Conservation (phyloP, 1,140 invertebrate genomes). For the Tribolium castaneum region DNA sequence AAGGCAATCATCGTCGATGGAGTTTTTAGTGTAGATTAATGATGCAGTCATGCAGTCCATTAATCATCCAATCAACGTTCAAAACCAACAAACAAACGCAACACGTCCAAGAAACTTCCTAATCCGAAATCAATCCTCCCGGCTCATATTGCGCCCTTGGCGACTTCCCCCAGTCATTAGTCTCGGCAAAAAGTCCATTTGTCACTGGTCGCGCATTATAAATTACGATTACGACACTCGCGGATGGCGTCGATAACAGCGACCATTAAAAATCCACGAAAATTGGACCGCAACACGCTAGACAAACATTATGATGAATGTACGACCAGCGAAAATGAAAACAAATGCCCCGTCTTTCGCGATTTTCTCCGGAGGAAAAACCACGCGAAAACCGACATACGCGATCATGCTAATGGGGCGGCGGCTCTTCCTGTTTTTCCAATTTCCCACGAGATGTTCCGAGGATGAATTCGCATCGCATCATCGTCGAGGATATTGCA, state of each 20-base stretch:
- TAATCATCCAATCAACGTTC: constrained; percentile 20
- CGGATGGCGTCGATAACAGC: constrained; percentile 21
- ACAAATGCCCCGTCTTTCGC: not conserved
- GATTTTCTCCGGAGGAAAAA: not conserved
- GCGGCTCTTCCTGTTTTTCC: not conserved
- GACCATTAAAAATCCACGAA: constrained; percentile 15
- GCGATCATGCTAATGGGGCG: not conserved
- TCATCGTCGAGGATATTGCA: constrained; percentile 18
- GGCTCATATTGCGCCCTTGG: not conserved
- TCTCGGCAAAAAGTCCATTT: constrained; percentile 19
- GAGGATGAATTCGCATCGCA: constrained; percentile 7
- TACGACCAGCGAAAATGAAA: constrained; percentile 6
- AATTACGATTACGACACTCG: constrained; percentile 23
- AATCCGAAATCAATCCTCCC: constrained; percentile 19
- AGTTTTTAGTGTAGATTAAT: constrained; percentile 23
- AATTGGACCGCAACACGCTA: constrained; percentile 20
- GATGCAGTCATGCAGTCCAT: constrained; percentile 12
- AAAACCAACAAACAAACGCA: constrained; percentile 13
- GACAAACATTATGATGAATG: constrained; percentile 32
- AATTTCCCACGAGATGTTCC: constrained; percentile 11
- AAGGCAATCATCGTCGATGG: constrained; percentile 18
- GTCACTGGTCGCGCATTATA: constrained; percentile 2
- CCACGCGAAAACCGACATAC: not conserved
- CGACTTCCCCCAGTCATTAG: constrained; percentile 6
- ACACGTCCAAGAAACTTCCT: not conserved